These are phyloP conservation scores for Pachydiplax longipennis DNA, from an alignment of 2,888 invertebrate genomes.

Conservation along the genomic window DNA sequence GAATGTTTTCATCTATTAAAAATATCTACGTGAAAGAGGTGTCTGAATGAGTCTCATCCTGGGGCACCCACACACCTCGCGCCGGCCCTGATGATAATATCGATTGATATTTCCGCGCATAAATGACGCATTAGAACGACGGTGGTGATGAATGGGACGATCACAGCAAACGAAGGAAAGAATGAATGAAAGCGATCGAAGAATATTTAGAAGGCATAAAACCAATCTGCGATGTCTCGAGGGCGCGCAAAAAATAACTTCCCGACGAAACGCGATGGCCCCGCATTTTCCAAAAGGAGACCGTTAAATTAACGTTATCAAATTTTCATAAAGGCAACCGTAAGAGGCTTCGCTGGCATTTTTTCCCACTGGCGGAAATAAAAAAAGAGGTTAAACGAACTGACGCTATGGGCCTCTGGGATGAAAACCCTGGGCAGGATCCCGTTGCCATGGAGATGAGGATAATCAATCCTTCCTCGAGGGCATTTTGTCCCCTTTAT, in stretches of 20 bases:
- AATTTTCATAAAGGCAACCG: background rate
- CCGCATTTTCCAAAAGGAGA: background rate
- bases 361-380: background rate
- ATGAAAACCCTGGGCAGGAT: background rate
- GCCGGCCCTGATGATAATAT: too few species aligned
- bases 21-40: too few species aligned
- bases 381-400: background rate
- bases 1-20: too few species aligned
- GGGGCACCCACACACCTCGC: too few species aligned
- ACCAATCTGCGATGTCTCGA: too few species aligned
- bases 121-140: too few species aligned
- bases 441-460: background rate
- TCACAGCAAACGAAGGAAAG: too few species aligned
- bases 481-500: background rate
- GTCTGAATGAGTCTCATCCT: too few species aligned
- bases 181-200: too few species aligned
- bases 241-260: background rate
- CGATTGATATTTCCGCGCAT: too few species aligned
- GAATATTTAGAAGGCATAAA: too few species aligned
- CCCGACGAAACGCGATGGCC: background rate
- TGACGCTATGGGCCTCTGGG: background rate
- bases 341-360: background rate
- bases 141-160: too few species aligned
- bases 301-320: background rate
- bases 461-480: background rate